phyloP scores from a whole-genome alignment of 2,888 invertebrate genomes.

The Drosophila rellima region DNA sequence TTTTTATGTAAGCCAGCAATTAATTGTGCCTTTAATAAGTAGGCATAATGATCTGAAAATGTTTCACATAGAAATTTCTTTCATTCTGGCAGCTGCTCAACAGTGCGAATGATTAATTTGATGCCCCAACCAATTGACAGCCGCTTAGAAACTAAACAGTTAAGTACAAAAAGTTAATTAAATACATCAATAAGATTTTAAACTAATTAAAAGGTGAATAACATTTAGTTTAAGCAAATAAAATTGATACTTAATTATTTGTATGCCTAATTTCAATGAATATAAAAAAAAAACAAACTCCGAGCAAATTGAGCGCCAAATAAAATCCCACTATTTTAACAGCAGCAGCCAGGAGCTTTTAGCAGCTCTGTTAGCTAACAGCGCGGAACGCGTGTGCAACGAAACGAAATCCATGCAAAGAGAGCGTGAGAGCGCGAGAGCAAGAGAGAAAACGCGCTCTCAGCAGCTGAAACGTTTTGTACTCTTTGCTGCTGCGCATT shows the following conservation, averaged over 20 bases:
- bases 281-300: too few species aligned
- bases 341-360: slow-evolving; percentile 43
- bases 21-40: slow-evolving; percentile 40
- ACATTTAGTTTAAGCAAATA: background rate
- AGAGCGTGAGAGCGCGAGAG: slow-evolving; percentile 11
- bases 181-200: background rate
- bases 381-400: slow-evolving; percentile 1
- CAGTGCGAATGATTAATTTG: slow-evolving; percentile 44
- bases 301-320: slow-evolving; percentile 14
- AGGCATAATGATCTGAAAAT: slow-evolving; percentile 8
- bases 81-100: slow-evolving; percentile 10
- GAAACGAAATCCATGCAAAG: slow-evolving; percentile 10
- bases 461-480: background rate
- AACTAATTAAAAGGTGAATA: background rate
- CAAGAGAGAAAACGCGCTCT: slow-evolving; percentile 8
- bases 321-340: slow-evolving; percentile 55
- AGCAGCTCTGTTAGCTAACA: slow-evolving; percentile 14
- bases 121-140: background rate
- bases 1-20: slow-evolving; percentile 17
- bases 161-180: too few species aligned
- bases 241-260: background rate
- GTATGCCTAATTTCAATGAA: background rate
- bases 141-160: background rate
- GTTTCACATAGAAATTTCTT: background rate
- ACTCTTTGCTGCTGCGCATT: slow-evolving; percentile 9